Conservation (phyloP, 2,888 invertebrate species). For the Spodoptera exigua region DNA sequence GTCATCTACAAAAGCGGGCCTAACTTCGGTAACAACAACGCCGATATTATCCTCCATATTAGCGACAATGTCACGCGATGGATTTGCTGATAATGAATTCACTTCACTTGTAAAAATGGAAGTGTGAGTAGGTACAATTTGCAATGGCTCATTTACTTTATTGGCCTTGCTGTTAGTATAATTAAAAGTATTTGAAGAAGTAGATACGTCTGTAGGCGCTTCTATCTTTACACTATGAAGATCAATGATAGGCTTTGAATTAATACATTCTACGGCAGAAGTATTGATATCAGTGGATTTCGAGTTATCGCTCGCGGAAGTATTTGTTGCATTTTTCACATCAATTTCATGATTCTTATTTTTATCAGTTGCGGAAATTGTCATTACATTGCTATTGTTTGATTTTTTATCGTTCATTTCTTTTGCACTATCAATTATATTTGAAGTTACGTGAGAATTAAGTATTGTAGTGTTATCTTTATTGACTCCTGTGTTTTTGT, state of each 20-base stretch:
- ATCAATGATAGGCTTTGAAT: conserved; percentile 23
- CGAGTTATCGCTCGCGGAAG: conserved; percentile 13
- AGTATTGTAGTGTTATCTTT: conserved; percentile 5
- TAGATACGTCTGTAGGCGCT: background rate
- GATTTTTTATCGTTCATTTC: conserved; percentile 9
- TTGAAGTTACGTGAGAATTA: conserved; percentile 9
- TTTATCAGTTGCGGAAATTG: conserved; percentile 6
- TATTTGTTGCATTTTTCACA: conserved; percentile 10
- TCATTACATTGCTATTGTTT: conserved; percentile 11
- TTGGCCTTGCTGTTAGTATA: background rate
- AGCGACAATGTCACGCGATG: background rate
- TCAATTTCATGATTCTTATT: conserved; percentile 1
- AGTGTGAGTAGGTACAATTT: too few relatives aligned
- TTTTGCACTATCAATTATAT: background rate
- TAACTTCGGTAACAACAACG: too few relatives aligned
- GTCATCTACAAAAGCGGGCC: too few relatives aligned
- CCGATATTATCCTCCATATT: conserved; percentile 13
- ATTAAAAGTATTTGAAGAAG: conserved; percentile 11
- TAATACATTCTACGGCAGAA: conserved; percentile 21
- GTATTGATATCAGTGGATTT: conserved; percentile 17
- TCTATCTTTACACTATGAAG: background rate
- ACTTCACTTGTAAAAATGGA: too few relatives aligned
- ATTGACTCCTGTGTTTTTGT: background rate
- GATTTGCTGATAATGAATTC: too few relatives aligned
- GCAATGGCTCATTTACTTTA: too few relatives aligned